A percentile compares a stretch with the other conserved stretches of the same genome.
These are phyloP conservation scores for Tromatobia lineatoria DNA, from an alignment of 2,888 invertebrate species.

Conservation along the genomic window DNA sequence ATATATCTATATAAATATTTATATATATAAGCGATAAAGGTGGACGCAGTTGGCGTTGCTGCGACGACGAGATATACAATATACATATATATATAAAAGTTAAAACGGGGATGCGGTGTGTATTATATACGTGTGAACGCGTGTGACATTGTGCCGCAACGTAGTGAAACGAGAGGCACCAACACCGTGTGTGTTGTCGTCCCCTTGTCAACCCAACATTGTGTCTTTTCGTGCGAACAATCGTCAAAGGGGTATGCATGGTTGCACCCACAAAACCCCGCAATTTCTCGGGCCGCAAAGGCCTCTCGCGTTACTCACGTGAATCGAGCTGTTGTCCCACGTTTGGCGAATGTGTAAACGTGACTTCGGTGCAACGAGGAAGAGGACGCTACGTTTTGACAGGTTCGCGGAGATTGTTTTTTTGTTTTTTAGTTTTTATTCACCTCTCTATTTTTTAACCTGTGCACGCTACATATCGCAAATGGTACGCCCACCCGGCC, in stretches of 20 bases:
- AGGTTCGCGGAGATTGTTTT: slow-evolving; percentile 31
- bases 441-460: neutral
- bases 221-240: slow-evolving; percentile 60
- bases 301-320: slow-evolving; percentile 36
- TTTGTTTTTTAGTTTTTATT: neutral
- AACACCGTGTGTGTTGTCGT: neutral
- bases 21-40: neutral
- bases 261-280: slow-evolving; percentile 5
- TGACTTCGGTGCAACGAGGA: slow-evolving; percentile 7
- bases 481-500: neutral
- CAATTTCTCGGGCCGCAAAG: neutral
- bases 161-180: neutral
- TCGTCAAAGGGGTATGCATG: slow-evolving; percentile 58
- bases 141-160: slow-evolving; percentile 49
- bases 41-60: slow-evolving; percentile 41
- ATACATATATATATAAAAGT: neutral
- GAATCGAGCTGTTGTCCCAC: slow-evolving; percentile 30
- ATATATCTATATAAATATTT: neutral
- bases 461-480: neutral
- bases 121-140: slow-evolving; percentile 30
- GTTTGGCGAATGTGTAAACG: slow-evolving; percentile 19
- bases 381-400: slow-evolving; percentile 27
- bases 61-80: slow-evolving; percentile 30
- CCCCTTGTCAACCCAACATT: slow-evolving; percentile 3
- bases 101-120: slow-evolving; percentile 40